These are phyloP conservation scores for Ceriagrion tenellum DNA, from an alignment of 2,888 invertebrate species.

Conservation along the genomic window DNA sequence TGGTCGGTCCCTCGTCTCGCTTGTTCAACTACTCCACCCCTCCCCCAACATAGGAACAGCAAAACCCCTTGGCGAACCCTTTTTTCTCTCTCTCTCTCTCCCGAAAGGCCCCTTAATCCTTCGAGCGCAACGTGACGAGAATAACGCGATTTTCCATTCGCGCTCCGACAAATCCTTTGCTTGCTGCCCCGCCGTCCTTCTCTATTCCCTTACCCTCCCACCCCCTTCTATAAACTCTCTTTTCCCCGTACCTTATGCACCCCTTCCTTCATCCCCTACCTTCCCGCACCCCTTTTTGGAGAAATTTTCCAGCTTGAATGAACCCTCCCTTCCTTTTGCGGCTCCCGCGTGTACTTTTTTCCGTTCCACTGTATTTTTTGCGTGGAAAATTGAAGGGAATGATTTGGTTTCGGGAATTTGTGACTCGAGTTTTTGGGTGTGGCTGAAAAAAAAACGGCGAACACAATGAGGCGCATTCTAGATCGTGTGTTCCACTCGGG, in stretches of 20 bases:
- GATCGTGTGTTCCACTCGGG: too few species aligned
- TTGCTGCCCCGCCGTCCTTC: not conserved
- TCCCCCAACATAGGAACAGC: not conserved
- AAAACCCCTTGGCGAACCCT: conserved; percentile 62
- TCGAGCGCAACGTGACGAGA: conserved; percentile 62
- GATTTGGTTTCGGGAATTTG: not conserved
- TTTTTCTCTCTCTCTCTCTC: not conserved
- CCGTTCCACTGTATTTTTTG: not conserved
- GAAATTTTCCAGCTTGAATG: conserved; percentile 10
- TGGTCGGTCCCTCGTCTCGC: conserved; percentile 62
- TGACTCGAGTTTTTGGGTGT: too few species aligned
- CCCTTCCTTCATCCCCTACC: not conserved
- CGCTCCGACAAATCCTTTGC: conserved; percentile 35
- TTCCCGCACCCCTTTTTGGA: not conserved
- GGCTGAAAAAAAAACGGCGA: too few species aligned
- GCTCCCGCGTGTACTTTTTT: not conserved
- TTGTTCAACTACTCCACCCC: conserved; percentile 52
- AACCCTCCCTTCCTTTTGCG: not conserved
- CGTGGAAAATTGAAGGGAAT: not conserved
- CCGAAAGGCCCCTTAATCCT: conserved; percentile 42
- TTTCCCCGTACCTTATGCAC: not conserved
- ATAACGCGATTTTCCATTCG: conserved; percentile 63
- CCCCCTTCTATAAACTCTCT: too few species aligned
- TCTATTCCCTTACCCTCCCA: too few species aligned
- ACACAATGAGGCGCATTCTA: too few species aligned